Evolutionary conservation across 37 sponge, comb jelly and placozoan species (phyloP).

Genomic region (Oscarella lobularis): DNA sequence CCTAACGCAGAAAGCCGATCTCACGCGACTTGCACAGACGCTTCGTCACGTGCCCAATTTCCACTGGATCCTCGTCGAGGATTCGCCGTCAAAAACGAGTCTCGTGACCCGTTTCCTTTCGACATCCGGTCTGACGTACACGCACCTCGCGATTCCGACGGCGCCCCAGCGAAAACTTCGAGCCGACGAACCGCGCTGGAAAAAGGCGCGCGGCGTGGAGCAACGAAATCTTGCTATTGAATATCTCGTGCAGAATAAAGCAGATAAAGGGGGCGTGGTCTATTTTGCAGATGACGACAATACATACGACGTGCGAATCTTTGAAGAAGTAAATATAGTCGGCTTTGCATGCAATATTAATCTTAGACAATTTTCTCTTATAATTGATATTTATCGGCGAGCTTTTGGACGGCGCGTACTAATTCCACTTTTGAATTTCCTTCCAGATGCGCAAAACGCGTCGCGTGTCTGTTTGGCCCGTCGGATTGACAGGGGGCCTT

Average conservation of each 20-base stretch:
- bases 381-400: no score
- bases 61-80: slow-evolving; percentile 93
- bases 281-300: slow-evolving; percentile 97
- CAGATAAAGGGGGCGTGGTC: slow-evolving; percentile 46
- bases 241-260: slow-evolving; percentile 26
- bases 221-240: slow-evolving; percentile 71
- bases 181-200: slow-evolving; percentile 52
- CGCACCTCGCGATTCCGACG: slow-evolving; percentile 28
- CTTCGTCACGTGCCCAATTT: slow-evolving; percentile 69
- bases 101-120: slow-evolving; percentile 50
- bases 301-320: slow-evolving; percentile 69
- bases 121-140: background rate
- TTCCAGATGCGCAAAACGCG: slow-evolving; percentile 54
- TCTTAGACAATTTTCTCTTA: no score
- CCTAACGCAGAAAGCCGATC: slow-evolving; percentile 89
- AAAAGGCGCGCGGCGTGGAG: slow-evolving; percentile 69
- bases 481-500: slow-evolving; percentile 66
- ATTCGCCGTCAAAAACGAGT: slow-evolving; percentile 43
- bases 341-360: no score
- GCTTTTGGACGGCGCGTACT: no score
- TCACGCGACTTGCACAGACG: slow-evolving; percentile 78
- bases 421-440: background rate
- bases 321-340: slow-evolving; percentile 63
- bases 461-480: slow-evolving; percentile 70
- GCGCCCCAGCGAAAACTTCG: slow-evolving; percentile 3